Conservation (phyloP, 2,113 vertebrate species). For the Dasyornis broadbenti region DNA sequence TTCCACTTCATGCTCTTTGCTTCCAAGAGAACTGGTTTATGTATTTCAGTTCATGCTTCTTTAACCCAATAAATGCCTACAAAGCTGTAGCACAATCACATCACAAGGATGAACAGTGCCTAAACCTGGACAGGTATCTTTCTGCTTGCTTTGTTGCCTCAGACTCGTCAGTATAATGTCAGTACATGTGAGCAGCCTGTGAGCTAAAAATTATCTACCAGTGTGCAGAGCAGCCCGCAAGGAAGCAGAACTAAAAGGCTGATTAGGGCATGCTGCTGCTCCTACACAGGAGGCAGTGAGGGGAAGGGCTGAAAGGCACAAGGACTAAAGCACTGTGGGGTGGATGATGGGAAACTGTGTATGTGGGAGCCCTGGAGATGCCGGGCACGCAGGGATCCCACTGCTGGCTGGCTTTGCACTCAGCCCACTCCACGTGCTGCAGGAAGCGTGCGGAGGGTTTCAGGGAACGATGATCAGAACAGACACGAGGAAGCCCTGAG, state of each 20-base stretch:
- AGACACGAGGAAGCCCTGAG: not conserved
- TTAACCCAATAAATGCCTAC: not conserved
- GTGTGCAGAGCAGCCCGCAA: not conserved
- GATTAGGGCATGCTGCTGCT: not conserved
- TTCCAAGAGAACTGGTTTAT: not conserved
- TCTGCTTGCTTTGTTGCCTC: not conserved
- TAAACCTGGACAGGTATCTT: not conserved
- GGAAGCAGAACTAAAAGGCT: not conserved
- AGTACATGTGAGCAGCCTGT: not conserved
- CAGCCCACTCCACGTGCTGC: rapidly evolving
- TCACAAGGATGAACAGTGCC: not conserved
- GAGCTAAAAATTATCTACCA: not conserved
- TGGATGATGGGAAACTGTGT: not conserved
- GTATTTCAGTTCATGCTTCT: not conserved
- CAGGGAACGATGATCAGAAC: not conserved
- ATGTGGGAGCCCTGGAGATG: rapidly evolving
- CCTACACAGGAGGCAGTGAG: not conserved
- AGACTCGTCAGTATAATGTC: not conserved
- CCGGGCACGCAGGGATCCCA: rapidly evolving
- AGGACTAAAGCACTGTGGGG: not conserved
- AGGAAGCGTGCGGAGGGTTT: rapidly evolving
- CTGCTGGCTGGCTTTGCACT: not conserved
- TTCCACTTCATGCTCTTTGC: not conserved
- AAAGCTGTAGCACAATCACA: not conserved
- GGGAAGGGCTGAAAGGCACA: not conserved